A percentile compares a stretch with the other conserved stretches of the same genome.
These are phyloP conservation scores for Typhlichthys eigenmanni DNA, from an alignment of 2,797 vertebrate species.

Conservation along the genomic window DNA sequence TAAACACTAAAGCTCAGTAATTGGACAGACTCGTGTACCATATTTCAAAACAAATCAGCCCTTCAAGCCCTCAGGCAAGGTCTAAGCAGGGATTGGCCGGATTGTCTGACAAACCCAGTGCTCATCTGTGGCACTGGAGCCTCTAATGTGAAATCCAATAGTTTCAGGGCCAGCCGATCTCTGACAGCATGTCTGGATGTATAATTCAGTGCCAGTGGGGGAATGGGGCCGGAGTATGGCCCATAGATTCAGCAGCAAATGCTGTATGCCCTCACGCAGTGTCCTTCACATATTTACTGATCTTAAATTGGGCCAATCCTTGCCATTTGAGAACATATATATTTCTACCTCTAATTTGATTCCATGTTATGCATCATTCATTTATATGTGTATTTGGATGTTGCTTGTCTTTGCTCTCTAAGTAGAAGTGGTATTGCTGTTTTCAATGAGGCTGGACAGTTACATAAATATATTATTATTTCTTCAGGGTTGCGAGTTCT, in stretches of 20 bases:
- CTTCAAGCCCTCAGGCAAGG: slow-evolving; percentile 62
- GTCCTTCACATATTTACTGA: slow-evolving; percentile 20
- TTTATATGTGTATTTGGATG: no score
- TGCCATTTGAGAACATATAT: no score
- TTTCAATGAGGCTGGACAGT: no score
- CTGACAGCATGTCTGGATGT: slow-evolving; percentile 69
- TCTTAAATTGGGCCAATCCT: no score
- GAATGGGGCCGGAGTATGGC: slow-evolving; percentile 38
- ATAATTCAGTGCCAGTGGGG: slow-evolving; percentile 63
- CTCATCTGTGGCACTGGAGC: slow-evolving; percentile 48
- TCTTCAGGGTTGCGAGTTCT: no score
- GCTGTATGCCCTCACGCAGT: slow-evolving; percentile 16
- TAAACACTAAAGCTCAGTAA: slow-evolving; percentile 57
- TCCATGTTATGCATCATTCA: no score
- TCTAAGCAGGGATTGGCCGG: slow-evolving; percentile 67
- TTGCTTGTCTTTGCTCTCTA: no score
- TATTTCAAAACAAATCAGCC: slow-evolving; percentile 52
- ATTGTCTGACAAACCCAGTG: slow-evolving; percentile 59
- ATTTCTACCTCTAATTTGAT: no score
- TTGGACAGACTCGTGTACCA: slow-evolving; percentile 65
- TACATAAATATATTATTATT: no score
- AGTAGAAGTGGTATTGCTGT: no score
- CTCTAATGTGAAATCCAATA: slow-evolving; percentile 74
- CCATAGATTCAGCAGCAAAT: slow-evolving; percentile 42
- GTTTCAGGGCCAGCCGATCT: slow-evolving; percentile 74